Percentiles rank a stretch among this genome's conserved stretches.
These are phyloP conservation scores for Drosophila truncata DNA, from an alignment of 1,140 invertebrate genomes.

Conservation along the genomic window DNA sequence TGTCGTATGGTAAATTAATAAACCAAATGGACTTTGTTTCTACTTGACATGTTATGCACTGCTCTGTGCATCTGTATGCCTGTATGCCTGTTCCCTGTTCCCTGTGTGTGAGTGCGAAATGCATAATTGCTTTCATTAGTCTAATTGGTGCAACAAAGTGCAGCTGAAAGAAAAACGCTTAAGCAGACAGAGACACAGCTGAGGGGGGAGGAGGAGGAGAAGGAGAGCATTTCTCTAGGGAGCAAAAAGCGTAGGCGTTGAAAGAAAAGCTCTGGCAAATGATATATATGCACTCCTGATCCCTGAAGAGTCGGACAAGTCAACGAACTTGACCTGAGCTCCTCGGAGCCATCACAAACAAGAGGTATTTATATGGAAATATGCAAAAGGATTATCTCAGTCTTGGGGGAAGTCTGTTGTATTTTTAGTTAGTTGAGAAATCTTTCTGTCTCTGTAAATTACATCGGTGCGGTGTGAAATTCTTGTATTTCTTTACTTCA, in stretches of 20 bases:
- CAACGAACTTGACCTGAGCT: slow-evolving; percentile 49
- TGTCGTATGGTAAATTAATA: slow-evolving; percentile 85
- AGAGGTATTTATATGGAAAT: slow-evolving; percentile 16
- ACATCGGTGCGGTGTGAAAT: neutral
- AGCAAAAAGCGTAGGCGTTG: slow-evolving; percentile 30
- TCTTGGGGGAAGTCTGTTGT: slow-evolving; percentile 6
- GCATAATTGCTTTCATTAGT: slow-evolving; percentile 81
- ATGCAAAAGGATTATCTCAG: slow-evolving; percentile 18
- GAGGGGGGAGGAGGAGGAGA: neutral
- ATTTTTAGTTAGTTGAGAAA: slow-evolving; percentile 26
- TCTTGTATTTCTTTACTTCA: neutral
- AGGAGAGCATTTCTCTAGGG: slow-evolving; percentile 17
- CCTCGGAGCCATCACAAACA: neutral
- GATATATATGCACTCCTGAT: slow-evolving; percentile 45
- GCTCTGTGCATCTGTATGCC: slow-evolving; percentile 19
- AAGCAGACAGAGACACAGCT: slow-evolving; percentile 28
- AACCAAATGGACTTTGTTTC: slow-evolving; percentile 84
- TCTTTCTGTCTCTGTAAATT: slow-evolving; percentile 17
- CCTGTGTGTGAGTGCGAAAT: slow-evolving; percentile 57
- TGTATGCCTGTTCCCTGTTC: too few relatives aligned
- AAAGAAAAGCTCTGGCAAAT: slow-evolving; percentile 39
- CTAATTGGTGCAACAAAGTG: slow-evolving; percentile 70
- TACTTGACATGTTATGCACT: slow-evolving; percentile 81
- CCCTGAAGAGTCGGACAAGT: slow-evolving; percentile 23
- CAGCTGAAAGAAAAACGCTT: slow-evolving; percentile 61